phyloP scores from a whole-genome alignment of 2,113 vertebrate genomes.

The Microcebus ravelobensis region DNA sequence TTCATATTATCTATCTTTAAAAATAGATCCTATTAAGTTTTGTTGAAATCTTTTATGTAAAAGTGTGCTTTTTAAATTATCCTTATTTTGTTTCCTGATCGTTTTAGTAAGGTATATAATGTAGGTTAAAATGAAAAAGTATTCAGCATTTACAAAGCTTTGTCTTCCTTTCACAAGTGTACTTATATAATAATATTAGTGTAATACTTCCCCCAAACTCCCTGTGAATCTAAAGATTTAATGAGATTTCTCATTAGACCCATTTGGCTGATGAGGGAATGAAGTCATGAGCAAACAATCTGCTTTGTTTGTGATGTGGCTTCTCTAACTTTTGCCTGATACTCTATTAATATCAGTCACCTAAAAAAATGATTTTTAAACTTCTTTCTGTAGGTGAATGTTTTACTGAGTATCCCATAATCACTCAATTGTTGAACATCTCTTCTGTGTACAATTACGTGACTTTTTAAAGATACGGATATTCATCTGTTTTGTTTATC shows the following conservation, averaged over 20 bases:
- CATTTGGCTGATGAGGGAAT: not conserved
- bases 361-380: not conserved
- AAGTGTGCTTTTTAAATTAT: not conserved
- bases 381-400: not conserved
- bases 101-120: conserved; percentile 28
- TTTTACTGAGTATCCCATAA: not conserved
- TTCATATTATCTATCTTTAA: not conserved
- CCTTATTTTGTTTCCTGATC: not conserved
- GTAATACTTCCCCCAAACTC: not conserved
- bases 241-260: not conserved
- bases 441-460: not conserved
- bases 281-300: not conserved
- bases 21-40: not conserved
- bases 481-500: not conserved
- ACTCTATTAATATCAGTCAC: not conserved
- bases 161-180: not conserved
- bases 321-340: not conserved
- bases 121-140: not conserved
- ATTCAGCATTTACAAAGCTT: not conserved
- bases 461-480: not conserved
- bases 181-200: not conserved
- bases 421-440: not conserved
- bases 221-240: not conserved
- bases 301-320: not conserved
- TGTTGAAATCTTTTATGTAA: not conserved